Evolutionary conservation across 2,888 invertebrate genomes (phyloP).

Genomic region (Agrotis ipsilon): DNA sequence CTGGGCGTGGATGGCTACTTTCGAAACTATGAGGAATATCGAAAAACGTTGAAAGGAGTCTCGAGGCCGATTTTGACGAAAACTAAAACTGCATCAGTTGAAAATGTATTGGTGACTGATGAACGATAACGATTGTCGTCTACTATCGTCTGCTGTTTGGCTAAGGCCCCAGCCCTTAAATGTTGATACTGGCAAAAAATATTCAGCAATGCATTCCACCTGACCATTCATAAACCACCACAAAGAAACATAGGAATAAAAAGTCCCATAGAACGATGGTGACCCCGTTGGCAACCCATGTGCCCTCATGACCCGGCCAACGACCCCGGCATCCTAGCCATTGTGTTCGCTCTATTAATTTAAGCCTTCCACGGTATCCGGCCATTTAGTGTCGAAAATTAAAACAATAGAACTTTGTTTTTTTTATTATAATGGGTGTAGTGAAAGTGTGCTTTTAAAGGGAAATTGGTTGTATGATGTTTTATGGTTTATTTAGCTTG

Average conservation of each 20-base stretch:
- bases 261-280: conserved; percentile 55
- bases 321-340: conserved; percentile 72
- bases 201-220: conserved; percentile 11
- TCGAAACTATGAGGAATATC: no score
- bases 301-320: conserved; percentile 86
- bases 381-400: conserved; percentile 71
- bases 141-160: no score
- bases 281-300: conserved; percentile 63
- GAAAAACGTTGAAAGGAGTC: no score
- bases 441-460: conserved; percentile 36
- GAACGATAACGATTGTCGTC: no score
- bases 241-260: conserved; percentile 45
- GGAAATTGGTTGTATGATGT: background rate
- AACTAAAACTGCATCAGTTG: no score
- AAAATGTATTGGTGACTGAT: no score
- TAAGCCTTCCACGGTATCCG: conserved; percentile 74
- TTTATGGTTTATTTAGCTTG: conserved; percentile 9
- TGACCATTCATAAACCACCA: conserved; percentile 50
- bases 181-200: background rate
- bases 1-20: no score
- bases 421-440: conserved; percentile 40
- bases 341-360: conserved; percentile 80
- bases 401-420: conserved; percentile 75
- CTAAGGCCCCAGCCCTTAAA: no score
- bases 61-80: no score